A percentile compares a stretch with the other conserved stretches of the same genome.
Evolutionary conservation across 2,888 invertebrate genomes (phyloP).

Genomic region (Exocentrus adspersus): DNA sequence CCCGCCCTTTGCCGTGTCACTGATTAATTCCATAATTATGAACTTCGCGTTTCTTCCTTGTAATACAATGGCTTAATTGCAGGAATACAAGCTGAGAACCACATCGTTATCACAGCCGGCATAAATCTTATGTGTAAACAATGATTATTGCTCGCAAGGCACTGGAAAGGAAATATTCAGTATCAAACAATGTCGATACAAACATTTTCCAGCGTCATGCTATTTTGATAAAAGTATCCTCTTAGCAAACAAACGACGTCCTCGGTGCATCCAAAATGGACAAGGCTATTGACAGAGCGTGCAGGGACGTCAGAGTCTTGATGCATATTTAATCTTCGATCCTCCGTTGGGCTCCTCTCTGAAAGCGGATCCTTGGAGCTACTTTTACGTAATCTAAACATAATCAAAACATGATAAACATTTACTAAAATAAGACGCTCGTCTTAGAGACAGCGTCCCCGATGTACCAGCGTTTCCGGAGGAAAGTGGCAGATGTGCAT

Average conservation of each 20-base stretch:
- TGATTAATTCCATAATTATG: constrained; percentile 45
- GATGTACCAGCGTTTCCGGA: too few relatives aligned
- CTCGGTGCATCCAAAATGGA: constrained; percentile 2
- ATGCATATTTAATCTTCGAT: constrained; percentile 37
- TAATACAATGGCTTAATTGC: constrained; percentile 47
- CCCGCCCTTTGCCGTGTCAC: constrained; percentile 22
- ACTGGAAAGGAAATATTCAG: background rate
- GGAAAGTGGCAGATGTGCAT: too few relatives aligned
- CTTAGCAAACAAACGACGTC: constrained; percentile 5
- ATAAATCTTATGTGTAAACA: constrained; percentile 46
- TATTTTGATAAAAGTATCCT: background rate
- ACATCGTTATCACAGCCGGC: constrained; percentile 45
- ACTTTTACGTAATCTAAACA: constrained; percentile 22
- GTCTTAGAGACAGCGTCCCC: background rate
- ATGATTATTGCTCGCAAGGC: constrained; percentile 14
- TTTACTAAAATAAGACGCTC: constrained; percentile 2
- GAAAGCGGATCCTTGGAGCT: constrained; percentile 13
- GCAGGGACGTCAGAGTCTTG: constrained; percentile 28
- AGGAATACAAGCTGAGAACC: constrained; percentile 40
- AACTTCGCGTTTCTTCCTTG: constrained; percentile 35
- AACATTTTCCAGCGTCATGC: too few relatives aligned
- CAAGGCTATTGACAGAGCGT: constrained; percentile 17
- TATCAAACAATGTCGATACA: too few relatives aligned
- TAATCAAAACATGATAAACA: constrained; percentile 20
- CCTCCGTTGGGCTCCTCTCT: constrained; percentile 17